These are phyloP conservation scores for Dynastes maya DNA, from an alignment of 2,888 invertebrate species.

Conservation along the genomic window DNA sequence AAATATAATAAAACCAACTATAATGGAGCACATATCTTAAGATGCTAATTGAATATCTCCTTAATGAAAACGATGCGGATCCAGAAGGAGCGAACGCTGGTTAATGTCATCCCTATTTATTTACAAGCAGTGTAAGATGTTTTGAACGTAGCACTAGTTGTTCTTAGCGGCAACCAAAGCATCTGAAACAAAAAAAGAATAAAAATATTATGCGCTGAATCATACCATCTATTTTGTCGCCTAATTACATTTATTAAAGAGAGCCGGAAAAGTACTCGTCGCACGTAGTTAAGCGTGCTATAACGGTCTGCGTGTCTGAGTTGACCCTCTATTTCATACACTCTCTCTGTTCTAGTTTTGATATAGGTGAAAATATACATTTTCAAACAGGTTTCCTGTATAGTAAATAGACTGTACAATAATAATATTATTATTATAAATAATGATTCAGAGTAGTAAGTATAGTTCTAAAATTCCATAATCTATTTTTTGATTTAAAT, in stretches of 20 bases:
- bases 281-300: neutral
- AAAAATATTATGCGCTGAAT: slow-evolving; percentile 7
- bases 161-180: slow-evolving; percentile 10
- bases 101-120: slow-evolving; percentile 20
- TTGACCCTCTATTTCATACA: too few relatives aligned
- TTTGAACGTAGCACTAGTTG: neutral
- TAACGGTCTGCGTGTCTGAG: neutral
- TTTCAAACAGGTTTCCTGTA: too few relatives aligned
- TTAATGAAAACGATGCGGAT: neutral
- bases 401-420: too few relatives aligned
- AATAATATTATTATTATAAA: too few relatives aligned
- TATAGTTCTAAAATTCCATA: too few relatives aligned
- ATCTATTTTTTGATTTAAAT: too few relatives aligned
- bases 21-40: slow-evolving; percentile 19
- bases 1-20: slow-evolving; percentile 27
- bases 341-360: too few relatives aligned
- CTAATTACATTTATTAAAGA: slow-evolving; percentile 21
- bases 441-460: too few relatives aligned
- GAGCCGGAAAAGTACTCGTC: slow-evolving; percentile 15
- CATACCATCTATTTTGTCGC: slow-evolving; percentile 20
- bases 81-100: neutral
- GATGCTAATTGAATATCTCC: slow-evolving; percentile 20
- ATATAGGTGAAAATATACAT: too few relatives aligned
- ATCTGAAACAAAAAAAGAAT: slow-evolving; percentile 38
- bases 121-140: neutral